Evolutionary conservation across 2,797 vertebrate genomes (phyloP).

Genomic region (Megalops cyprinoides): DNA sequence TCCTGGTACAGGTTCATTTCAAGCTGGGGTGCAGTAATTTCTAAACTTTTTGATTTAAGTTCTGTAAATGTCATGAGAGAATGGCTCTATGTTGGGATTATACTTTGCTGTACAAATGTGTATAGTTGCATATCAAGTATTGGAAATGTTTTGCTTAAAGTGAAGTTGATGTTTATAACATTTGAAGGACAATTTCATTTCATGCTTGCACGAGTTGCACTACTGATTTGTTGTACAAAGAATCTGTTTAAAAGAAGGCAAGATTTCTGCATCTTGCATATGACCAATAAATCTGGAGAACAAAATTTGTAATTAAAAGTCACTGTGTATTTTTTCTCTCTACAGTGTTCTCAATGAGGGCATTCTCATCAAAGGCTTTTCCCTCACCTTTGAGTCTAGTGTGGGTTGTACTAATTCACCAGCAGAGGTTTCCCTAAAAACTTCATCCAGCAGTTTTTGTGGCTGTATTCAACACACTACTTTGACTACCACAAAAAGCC

Average conservation of each 20-base stretch:
- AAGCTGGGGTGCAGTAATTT: conserved; percentile 38
- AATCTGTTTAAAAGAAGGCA: conserved; percentile 75
- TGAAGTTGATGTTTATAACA: conserved; percentile 83
- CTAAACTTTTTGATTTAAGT: conserved; percentile 48
- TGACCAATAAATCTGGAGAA: conserved; percentile 84
- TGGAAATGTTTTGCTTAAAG: conserved; percentile 12
- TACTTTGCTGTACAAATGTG: conserved; percentile 86
- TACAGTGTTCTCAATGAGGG: no score
- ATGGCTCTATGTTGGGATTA: conserved; percentile 78
- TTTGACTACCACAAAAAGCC: no score
- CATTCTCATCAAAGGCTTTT: no score
- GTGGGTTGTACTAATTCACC: no score
- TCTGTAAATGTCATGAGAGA: conserved; percentile 80
- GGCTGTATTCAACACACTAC: no score
- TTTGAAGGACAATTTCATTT: conserved; percentile 74
- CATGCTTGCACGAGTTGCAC: conserved; percentile 95
- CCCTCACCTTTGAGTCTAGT: no score
- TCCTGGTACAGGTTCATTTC: conserved; percentile 29
- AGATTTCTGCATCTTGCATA: conserved; percentile 82
- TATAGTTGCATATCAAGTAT: conserved; percentile 80
- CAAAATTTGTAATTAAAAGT: conserved; percentile 15
- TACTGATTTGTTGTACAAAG: conserved; percentile 86
- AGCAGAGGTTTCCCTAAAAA: no score
- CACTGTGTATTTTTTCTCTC: neutral
- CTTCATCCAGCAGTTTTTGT: no score